Percentiles rank a stretch among this genome's conserved stretches.
phyloP scores from a whole-genome alignment of 2,797 vertebrate species.

The Triplophysa yarkandensis region DNA sequence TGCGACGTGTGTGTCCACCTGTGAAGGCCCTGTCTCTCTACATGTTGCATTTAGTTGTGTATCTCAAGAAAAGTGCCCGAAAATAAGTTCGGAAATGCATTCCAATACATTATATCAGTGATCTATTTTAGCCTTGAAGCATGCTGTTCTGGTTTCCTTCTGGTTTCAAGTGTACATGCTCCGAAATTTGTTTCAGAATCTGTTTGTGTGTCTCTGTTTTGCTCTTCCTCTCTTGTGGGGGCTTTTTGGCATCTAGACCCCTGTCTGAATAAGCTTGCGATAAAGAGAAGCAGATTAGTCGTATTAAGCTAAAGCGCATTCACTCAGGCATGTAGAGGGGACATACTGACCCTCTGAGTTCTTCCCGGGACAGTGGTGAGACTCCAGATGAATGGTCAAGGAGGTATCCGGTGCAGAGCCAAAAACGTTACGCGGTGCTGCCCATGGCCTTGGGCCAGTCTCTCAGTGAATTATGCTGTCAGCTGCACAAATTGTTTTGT shows the following conservation, averaged over 20 bases:
- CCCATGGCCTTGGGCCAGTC: slow-evolving; percentile 61
- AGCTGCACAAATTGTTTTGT: slow-evolving; percentile 70
- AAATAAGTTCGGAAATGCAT: too few species aligned
- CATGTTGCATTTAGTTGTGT: slow-evolving; percentile 29
- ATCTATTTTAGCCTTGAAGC: background rate
- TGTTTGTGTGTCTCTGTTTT: slow-evolving; percentile 8
- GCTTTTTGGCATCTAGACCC: slow-evolving; percentile 47
- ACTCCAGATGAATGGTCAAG: slow-evolving; percentile 48
- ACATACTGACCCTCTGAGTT: slow-evolving; percentile 64
- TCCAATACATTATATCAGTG: too few species aligned
- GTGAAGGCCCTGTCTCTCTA: slow-evolving; percentile 18
- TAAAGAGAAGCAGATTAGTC: slow-evolving; percentile 68
- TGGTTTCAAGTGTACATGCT: background rate
- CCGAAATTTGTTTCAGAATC: background rate
- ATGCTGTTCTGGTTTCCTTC: background rate
- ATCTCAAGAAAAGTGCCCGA: too few species aligned
- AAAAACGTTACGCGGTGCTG: slow-evolving; percentile 62
- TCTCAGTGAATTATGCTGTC: slow-evolving; percentile 71
- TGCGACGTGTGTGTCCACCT: slow-evolving; percentile 43
- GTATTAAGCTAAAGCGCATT: slow-evolving; percentile 70
- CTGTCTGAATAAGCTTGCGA: slow-evolving; percentile 55
- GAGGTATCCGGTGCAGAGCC: slow-evolving; percentile 49
- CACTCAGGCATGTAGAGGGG: slow-evolving; percentile 66
- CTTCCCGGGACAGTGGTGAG: slow-evolving; percentile 51
- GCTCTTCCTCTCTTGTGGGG: slow-evolving; percentile 29